A percentile compares a stretch with the other conserved stretches of the same genome.
Conservation (phyloP, 2,113 vertebrate genomes). For the Megaceryle torquata region DNA sequence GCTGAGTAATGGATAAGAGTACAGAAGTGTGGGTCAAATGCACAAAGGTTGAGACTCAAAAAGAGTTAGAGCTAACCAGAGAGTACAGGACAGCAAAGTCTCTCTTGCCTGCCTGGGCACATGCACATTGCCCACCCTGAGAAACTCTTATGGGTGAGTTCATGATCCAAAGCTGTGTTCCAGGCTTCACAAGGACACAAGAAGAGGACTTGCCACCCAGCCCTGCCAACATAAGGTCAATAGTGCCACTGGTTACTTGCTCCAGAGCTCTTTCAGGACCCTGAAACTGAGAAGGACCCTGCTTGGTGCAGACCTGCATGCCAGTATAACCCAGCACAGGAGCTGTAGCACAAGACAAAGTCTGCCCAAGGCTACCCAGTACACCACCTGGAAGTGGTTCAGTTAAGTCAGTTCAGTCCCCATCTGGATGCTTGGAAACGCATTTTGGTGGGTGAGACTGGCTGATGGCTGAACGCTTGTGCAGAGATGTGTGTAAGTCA, state of each 20-base stretch:
- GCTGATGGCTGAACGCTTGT: background rate
- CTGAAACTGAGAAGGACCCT: background rate
- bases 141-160: fast-evolving
- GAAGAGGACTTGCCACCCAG: background rate
- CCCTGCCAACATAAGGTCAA: background rate
- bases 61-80: background rate
- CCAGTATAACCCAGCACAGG: background rate
- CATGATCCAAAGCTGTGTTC: background rate
- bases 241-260: background rate
- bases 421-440: constrained; percentile 1
- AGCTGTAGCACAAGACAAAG: background rate
- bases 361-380: background rate
- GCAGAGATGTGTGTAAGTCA: constrained; percentile 8
- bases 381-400: background rate
- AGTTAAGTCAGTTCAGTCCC: background rate
- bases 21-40: background rate
- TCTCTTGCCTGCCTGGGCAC: background rate
- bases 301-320: background rate
- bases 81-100: background rate
- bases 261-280: background rate
- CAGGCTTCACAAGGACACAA: background rate
- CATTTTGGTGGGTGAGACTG: constrained; percentile 14
- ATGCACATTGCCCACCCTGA: fast-evolving
- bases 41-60: background rate
- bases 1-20: background rate